phyloP scores from a whole-genome alignment of 1,140 invertebrate genomes.

The Aphis craccivora region DNA sequence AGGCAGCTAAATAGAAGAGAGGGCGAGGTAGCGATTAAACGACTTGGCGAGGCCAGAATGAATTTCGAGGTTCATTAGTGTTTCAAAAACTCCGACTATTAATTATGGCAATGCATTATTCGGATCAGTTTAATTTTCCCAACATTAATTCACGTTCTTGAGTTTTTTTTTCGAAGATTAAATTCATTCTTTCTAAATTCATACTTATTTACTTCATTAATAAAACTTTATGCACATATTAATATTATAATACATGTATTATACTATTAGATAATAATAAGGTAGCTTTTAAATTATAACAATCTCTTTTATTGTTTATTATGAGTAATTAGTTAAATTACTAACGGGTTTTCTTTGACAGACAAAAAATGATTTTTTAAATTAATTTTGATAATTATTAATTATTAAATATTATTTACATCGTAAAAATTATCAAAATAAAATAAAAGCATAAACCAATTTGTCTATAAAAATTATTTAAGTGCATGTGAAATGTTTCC shows the following conservation, averaged over 20 bases:
- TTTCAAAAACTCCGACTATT: constrained; percentile 44
- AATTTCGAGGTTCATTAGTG: constrained; percentile 54
- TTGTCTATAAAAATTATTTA: not conserved
- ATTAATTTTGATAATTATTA: no score
- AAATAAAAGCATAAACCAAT: not conserved
- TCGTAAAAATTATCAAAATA: no score
- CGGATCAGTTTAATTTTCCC: constrained; percentile 52
- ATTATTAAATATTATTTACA: no score
- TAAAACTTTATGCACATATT: constrained; percentile 23
- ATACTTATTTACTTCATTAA: constrained; percentile 42
- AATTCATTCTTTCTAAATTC: constrained; percentile 37
- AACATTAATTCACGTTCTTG: constrained; percentile 43
- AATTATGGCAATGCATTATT: constrained; percentile 50
- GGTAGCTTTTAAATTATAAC: not conserved
- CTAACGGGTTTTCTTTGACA: no score
- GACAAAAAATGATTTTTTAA: no score
- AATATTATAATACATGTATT: not conserved
- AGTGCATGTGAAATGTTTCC: not conserved
- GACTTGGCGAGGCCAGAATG: constrained; percentile 12
- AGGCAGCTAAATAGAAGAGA: not conserved
- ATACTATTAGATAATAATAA: not conserved
- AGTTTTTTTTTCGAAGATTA: constrained; percentile 24
- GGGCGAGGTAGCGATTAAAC: constrained; percentile 36
- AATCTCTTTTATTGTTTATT: not conserved
- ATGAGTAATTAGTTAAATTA: not conserved